Base-by-base conservation (phyloP, 37 sponge, comb jelly and placozoan genomes). In the Chondrilla cf. caribensis region DNA sequence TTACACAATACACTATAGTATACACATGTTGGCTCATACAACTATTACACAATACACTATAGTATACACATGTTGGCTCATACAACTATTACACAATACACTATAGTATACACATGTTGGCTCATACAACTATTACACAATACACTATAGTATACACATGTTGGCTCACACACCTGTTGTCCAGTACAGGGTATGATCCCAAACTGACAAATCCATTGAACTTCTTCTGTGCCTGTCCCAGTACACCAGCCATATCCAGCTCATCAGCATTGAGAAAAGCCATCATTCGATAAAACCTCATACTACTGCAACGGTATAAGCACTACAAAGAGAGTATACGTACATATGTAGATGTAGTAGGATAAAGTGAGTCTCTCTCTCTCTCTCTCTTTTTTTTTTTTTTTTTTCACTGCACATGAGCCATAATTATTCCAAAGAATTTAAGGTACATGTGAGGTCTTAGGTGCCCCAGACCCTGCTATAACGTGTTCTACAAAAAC, bases 111-210 rank as follows among this genome's bases (percentile, higher is more conserved):
- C n/a, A n/a, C n/a, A n/a, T n/a, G n/a, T n/a, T 11, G 11, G 9
- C 51, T 14, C 51, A 47, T 14, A 47, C 11, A 6, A 47, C 11
- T 47, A 6, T 47, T 11, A 47, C 51, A 47, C 51, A 47, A 11
- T 11, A 47, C 11, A 47, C 51, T 14, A 11, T 47, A 47, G 6
- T 11, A 47, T 47, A 47, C 11, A 47, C 11, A 47, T 60, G 32
- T 3, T 33, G 68, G 68, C 24, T 33, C 35, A 33, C 68, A 17
- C 26, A 67, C 68, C 35, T 67, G 32, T 67, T 67, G 35, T 28
- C 35, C 1, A 67, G 32, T 17, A 55, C 60, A 5, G 95, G 95
- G 60, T 95, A 95, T 0, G 95, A 95, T 32, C 95, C 95, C 11
- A 95, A 42, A 29, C 89, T 82, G 19, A 92, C 90, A 25, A 9